Base-by-base conservation (phyloP, 2,888 invertebrate genomes). In the Trachelus stipa region DNA sequence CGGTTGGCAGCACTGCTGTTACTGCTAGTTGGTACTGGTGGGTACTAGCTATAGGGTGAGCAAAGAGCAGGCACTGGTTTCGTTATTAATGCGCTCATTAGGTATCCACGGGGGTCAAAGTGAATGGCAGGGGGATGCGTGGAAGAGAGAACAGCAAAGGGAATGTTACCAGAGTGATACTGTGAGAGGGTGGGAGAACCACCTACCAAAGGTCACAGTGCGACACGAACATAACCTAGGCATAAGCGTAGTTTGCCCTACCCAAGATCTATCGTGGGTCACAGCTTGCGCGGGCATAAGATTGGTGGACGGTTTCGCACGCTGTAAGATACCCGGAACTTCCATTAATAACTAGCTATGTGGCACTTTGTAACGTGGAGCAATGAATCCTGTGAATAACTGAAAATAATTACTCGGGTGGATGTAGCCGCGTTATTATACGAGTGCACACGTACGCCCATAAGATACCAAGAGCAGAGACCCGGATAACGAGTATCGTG, bases 271-370 rank as follows among this genome's bases (percentile, higher is more conserved):
- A 83, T 82, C 79, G 81, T 78, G 75, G 69, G 81, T 77, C 83
- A 83, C 82, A 84, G 84, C 84, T 84, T 84, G 84, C 80, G 75
- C 76, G 79, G 84, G 83, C 82, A 76, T 80, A 81, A 84, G 83
- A 82, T 84, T 79, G 79, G 83, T 80, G 80, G 80, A 84, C 79
- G 79, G 79, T 81, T 82, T 79, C 79, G 79, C 56, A 56, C 56
- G 56, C 23, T 56, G 56, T 56, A 56, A 56, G 56, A 56, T 56
- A 56, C 80, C 81, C 79, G 81, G 81, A 83, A 83, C 82, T 78
- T 76, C 82, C 84, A 85, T 86, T 86, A 86, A 85, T 85, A 85
- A 85, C 80, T 77, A 77, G 75, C 80, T 77, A 74, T 81, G 81
- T 79, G 81, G 79, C 82, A 81, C 83, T 82, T 30, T 31, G 71